Percentiles rank a stretch among this genome's conserved stretches.
These are phyloP conservation scores for Drosophila subpulchrella DNA, from an alignment of 1,140 invertebrate species.

Conservation along the genomic window DNA sequence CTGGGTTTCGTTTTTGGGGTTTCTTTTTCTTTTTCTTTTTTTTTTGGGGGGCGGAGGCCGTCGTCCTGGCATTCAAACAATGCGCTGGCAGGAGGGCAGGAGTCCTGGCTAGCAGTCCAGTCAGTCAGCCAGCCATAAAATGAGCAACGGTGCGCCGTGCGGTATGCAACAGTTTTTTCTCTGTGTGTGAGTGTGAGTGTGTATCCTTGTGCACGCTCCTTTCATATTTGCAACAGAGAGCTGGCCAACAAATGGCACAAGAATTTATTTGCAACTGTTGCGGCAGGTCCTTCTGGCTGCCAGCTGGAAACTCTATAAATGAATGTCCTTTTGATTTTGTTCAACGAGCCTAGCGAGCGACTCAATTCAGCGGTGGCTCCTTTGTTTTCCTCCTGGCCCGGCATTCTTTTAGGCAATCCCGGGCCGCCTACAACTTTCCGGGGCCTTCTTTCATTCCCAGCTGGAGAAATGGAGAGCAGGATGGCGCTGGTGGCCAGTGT, in stretches of 20 bases:
- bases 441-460: constrained; percentile 17
- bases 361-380: constrained; percentile 74
- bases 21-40: constrained; percentile 45
- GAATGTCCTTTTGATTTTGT: constrained; percentile 83
- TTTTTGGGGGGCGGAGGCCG: constrained; percentile 1
- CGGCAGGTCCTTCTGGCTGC: constrained; percentile 23
- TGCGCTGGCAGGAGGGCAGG: constrained; percentile 55
- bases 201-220: constrained; percentile 57
- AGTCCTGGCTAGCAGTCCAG: constrained; percentile 47
- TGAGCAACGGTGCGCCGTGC: constrained; percentile 74
- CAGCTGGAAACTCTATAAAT: constrained; percentile 71
- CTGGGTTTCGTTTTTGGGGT: constrained; percentile 21
- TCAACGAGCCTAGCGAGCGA: constrained; percentile 81
- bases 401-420: constrained; percentile 56
- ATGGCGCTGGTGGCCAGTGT: constrained; percentile 13
- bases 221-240: constrained; percentile 65
- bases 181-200: constrained; percentile 13
- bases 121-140: constrained; percentile 71
- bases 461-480: constrained; percentile 10
- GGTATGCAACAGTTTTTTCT: constrained; percentile 80
- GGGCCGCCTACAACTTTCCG: constrained; percentile 55
- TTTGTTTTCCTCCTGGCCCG: constrained; percentile 65
- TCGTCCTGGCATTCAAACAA: constrained; percentile 68
- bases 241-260: constrained; percentile 76
- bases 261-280: constrained; percentile 81